phyloP scores from a whole-genome alignment of 2,797 vertebrate species.

The Pseudopleuronectes americanus region DNA sequence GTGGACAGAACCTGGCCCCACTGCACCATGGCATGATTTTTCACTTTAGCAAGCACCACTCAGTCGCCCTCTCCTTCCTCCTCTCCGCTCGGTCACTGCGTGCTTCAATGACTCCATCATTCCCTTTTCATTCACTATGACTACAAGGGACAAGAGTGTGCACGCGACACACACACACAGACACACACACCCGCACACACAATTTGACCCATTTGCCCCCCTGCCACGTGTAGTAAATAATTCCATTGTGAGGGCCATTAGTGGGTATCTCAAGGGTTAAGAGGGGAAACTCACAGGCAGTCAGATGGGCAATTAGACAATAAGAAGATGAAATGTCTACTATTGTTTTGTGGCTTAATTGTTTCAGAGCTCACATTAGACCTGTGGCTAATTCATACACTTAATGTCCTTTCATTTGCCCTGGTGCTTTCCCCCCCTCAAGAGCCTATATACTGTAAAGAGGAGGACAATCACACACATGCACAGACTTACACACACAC shows the following conservation, averaged over 20 bases:
- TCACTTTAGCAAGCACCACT: constrained; percentile 86
- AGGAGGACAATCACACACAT: constrained; percentile 50
- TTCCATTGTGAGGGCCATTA: constrained; percentile 79
- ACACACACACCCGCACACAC: constrained; percentile 53
- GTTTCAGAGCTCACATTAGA: constrained; percentile 69
- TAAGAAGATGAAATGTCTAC: constrained; percentile 76
- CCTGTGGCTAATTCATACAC: constrained; percentile 60
- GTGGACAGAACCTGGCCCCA: constrained; percentile 82
- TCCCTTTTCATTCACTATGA: constrained; percentile 70
- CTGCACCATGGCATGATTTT: constrained; percentile 92
- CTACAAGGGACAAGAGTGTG: constrained; percentile 40
- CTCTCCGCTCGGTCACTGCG: constrained; percentile 64
- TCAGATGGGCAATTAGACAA: constrained; percentile 80
- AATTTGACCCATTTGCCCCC: constrained; percentile 78
- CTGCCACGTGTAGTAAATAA: constrained; percentile 79
- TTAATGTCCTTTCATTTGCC: constrained; percentile 63
- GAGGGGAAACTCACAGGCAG: constrained; percentile 63
- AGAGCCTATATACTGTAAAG: constrained; percentile 35
- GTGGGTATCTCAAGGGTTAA: constrained; percentile 74
- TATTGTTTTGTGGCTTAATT: constrained; percentile 67
- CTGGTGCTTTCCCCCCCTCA: constrained; percentile 20
- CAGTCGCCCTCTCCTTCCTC: constrained; percentile 52
- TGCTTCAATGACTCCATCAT: constrained; percentile 87
- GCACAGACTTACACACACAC: constrained; percentile 17
- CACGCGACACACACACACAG: constrained; percentile 19